Evolutionary conservation across 2,797 vertebrate genomes (phyloP), one percentile per base, ranked within the genome.

Genomic region (Pseudopleuronectes americanus): DNA sequence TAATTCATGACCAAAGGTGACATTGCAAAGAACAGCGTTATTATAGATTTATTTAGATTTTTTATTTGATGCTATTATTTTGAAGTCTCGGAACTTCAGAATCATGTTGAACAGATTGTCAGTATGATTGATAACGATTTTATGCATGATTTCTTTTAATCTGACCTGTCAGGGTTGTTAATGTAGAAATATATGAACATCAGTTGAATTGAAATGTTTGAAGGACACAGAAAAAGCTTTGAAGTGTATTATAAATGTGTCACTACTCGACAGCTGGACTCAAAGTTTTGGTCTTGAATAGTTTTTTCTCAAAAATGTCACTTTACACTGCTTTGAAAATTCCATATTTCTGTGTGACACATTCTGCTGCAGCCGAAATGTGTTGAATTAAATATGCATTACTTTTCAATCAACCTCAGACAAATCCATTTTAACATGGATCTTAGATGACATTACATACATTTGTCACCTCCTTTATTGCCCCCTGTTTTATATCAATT

Each of bases 311-410:
- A 1, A 45, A 19, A 45, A 61, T 67, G 3, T 12, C 14, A 31
- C 28, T 31, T 2, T 31, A 7, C 38, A 1, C 38, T 41, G 38
- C 3, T 41, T 41, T 16, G 16, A 31, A 31, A 31, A 31, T 31
- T 31, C 28, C 8, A 31, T 31, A 31, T 31, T 8, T 31, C 7
- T 31, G 28, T 31, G 28, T 31, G 28, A 31, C 28, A 31, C 28
- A 31, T 31, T 75, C 26, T 69, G 43, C 64, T 69, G 61, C 64
- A 33, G 24, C 61, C 6, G 61, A 70, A 55, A 68, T 57, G 51
- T 52, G 28, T 31, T 31, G 28, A 31, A 31, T 31, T 8, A 31
- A 75, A 75, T 72, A n/a, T 48, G 19, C 23, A 59, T 38, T 52
- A 41, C 55, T 58, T 66, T 69, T 31, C 7, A 31, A 31, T 31